These are phyloP conservation scores for Ophraella communa DNA, from an alignment of 2,888 invertebrate species.

Conservation along the genomic window DNA sequence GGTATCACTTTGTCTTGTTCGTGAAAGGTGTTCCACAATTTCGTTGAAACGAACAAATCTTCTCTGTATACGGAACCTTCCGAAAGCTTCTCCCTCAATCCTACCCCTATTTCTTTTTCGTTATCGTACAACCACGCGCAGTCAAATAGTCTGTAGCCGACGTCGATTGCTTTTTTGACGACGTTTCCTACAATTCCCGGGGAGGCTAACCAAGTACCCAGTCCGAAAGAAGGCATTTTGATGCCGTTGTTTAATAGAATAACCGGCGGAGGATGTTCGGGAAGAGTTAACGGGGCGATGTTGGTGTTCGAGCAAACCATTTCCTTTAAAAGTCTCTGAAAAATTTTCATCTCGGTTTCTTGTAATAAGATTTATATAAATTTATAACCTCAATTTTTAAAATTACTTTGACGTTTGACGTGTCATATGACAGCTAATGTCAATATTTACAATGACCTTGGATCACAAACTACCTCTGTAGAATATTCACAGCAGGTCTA, in stretches of 20 bases:
- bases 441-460: too few species aligned
- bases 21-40: constrained; percentile 92
- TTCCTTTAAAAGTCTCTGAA: background rate
- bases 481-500: too few species aligned
- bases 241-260: constrained; percentile 69
- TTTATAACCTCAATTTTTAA: background rate
- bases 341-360: background rate
- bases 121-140: constrained; percentile 77
- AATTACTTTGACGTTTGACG: too few species aligned
- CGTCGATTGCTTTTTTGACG: constrained; percentile 76
- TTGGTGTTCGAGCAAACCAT: background rate
- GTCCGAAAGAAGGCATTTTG: constrained; percentile 72
- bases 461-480: too few species aligned
- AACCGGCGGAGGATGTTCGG: constrained; percentile 52
- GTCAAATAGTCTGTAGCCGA: constrained; percentile 83
- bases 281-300: background rate
- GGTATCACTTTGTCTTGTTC: constrained; percentile 65
- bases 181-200: constrained; percentile 71
- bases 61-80: constrained; percentile 74
- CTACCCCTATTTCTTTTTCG: constrained; percentile 77
- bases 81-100: constrained; percentile 68
- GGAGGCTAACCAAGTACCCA: constrained; percentile 73
- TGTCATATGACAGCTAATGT: too few species aligned
- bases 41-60: constrained; percentile 76
- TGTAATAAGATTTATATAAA: background rate